Evolutionary conservation across 1,140 invertebrate species (phyloP).

Genomic region (Pseudomyrmex dendroicus): DNA sequence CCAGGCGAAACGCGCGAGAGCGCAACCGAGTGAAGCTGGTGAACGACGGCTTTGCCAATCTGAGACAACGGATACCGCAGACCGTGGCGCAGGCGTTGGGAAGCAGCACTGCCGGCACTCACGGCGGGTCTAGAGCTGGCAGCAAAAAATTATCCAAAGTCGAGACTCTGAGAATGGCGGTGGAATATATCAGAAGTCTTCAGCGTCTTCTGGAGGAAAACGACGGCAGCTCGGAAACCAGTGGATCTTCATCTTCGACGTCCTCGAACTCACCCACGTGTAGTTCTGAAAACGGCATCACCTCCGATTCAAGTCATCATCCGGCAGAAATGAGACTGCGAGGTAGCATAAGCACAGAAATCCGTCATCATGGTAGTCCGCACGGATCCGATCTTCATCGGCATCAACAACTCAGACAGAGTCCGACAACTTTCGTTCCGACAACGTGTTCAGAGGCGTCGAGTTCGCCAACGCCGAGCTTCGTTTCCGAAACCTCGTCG

Average conservation of each 20-base stretch:
- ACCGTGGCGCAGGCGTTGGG: conserved; percentile 89
- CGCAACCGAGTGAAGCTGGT: conserved; percentile 97
- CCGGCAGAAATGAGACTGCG: conserved; percentile 63
- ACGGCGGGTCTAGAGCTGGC: conserved; percentile 88
- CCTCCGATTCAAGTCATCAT: conserved; percentile 50
- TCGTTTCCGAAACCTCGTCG: conserved; percentile 91
- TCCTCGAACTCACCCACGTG: conserved; percentile 67
- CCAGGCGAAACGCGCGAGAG: conserved; percentile 95
- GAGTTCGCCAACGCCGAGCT: conserved; percentile 92
- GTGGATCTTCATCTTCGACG: conserved; percentile 71
- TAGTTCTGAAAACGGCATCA: conserved; percentile 50
- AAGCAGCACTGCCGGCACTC: conserved; percentile 81
- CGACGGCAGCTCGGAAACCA: conserved; percentile 81
- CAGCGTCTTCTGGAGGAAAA: conserved; percentile 93
- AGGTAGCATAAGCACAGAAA: conserved; percentile 65
- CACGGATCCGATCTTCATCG: conserved; percentile 80
- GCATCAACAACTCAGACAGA: conserved; percentile 73
- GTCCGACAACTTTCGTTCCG: conserved; percentile 79
- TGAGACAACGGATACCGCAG: conserved; percentile 94
- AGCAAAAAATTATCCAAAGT: conserved; percentile 97
- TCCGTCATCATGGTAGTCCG: conserved; percentile 67
- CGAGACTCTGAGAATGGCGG: conserved; percentile 96
- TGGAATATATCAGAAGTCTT: conserved; percentile 96
- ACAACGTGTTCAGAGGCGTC: conserved; percentile 90
- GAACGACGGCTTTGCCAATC: conserved; percentile 96